Evolutionary conservation across 1,140 invertebrate genomes (phyloP).

Genomic region (Cepaea nemoralis): DNA sequence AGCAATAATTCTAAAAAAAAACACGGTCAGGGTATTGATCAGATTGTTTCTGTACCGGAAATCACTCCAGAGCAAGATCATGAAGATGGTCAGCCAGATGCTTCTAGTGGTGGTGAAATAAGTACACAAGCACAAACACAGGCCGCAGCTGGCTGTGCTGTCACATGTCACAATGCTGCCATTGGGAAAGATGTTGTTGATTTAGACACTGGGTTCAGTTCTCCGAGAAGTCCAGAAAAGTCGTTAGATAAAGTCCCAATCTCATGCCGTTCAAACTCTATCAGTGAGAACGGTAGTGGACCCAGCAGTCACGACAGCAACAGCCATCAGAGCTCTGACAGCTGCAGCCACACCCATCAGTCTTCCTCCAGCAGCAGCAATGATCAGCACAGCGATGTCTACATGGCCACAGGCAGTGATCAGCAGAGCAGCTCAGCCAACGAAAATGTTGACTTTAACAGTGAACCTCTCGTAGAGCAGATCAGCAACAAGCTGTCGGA

Average conservation of each 20-base stretch:
- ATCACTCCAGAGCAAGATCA: neutral
- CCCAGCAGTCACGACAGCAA: neutral
- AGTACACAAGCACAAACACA: neutral
- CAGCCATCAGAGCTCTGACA: neutral
- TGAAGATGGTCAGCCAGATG: neutral
- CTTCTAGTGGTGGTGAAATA: neutral
- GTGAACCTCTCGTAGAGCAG: neutral
- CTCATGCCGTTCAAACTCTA: neutral
- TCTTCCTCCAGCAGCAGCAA: neutral
- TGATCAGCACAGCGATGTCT: conserved; percentile 21
- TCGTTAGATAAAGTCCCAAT: neutral
- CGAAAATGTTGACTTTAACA: conserved; percentile 25
- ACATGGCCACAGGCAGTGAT: conserved; percentile 37
- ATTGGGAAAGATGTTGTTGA: neutral
- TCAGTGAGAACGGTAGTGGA: conserved; percentile 14
- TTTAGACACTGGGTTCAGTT: conserved; percentile 59
- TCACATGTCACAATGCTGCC: neutral
- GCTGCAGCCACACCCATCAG: conserved; percentile 13
- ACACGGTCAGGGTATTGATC: neutral
- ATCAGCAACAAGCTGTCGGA: neutral
- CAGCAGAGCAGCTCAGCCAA: conserved; percentile 30
- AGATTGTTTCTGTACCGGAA: neutral
- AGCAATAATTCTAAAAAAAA: neutral
- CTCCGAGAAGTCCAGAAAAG: conserved; percentile 50
- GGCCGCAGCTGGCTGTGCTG: neutral